phyloP scores from a whole-genome alignment of 2,113 vertebrate species.

The Rhinogobius similis region DNA sequence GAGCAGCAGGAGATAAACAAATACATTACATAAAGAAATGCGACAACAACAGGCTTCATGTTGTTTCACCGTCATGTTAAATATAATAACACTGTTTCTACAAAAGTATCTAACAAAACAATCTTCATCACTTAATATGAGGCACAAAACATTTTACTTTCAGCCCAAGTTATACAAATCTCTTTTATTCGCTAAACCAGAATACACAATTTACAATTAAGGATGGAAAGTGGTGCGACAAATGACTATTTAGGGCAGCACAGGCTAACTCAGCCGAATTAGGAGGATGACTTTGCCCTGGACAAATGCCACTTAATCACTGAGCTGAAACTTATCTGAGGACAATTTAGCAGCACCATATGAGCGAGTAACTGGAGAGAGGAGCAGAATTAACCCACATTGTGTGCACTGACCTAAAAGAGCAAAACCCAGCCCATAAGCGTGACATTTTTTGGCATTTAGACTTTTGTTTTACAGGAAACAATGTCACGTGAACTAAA shows the following conservation, averaged over 20 bases:
- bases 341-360: slow-evolving; percentile 4
- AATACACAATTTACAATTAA: not conserved
- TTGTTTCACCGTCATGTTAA: too few relatives aligned
- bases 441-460: not conserved
- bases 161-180: not conserved
- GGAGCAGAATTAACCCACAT: not conserved
- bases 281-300: slow-evolving; percentile 4
- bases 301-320: slow-evolving; percentile 11
- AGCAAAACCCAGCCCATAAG: not conserved
- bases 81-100: too few relatives aligned
- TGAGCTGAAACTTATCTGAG: not conserved
- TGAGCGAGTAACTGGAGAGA: not conserved
- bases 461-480: not conserved
- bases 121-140: too few relatives aligned
- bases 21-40: too few relatives aligned
- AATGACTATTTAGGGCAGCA: not conserved
- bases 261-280: not conserved
- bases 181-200: not conserved
- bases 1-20: too few relatives aligned
- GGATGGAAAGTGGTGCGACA: not conserved
- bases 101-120: too few relatives aligned
- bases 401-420: not conserved
- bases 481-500: not conserved
- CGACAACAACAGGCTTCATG: too few relatives aligned
- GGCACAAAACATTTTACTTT: too few relatives aligned